These are phyloP conservation scores for Hippoglossus hippoglossus DNA, from an alignment of 2,797 vertebrate species.

Conservation along the genomic window DNA sequence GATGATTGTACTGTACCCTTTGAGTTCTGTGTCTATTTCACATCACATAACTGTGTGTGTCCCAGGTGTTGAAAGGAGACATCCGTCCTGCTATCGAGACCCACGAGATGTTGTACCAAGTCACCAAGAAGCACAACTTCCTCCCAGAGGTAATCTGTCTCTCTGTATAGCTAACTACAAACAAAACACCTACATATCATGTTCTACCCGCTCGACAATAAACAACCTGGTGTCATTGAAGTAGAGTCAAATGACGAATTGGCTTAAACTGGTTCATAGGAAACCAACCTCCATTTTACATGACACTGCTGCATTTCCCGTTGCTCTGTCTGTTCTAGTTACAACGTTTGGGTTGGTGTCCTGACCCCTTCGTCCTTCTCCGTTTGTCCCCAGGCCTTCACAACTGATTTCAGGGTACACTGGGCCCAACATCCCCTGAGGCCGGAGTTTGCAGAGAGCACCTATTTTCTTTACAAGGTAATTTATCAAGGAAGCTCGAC, in stretches of 20 bases:
- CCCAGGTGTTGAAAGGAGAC: slow-evolving; percentile 96
- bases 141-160: slow-evolving; percentile 91
- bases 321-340: slow-evolving; percentile 71
- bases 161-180: neutral
- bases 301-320: slow-evolving; percentile 3
- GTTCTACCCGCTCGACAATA: neutral
- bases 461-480: slow-evolving; percentile 99
- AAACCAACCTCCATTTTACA: slow-evolving; percentile 21
- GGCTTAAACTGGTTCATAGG: slow-evolving; percentile 6
- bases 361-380: slow-evolving; percentile 69
- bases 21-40: neutral
- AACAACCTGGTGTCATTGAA: neutral
- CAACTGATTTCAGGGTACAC: slow-evolving; percentile 98
- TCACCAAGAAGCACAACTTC: slow-evolving; percentile 99
- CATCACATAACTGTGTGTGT: neutral
- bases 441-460: slow-evolving; percentile 99
- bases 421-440: slow-evolving; percentile 98
- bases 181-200: no score
- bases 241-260: no score
- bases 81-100: slow-evolving; percentile 99
- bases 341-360: neutral
- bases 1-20: rapidly evolving
- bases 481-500: slow-evolving; percentile 56
- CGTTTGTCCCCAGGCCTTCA: slow-evolving; percentile 91
- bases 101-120: slow-evolving; percentile 99